Percentiles rank a stretch among this genome's conserved stretches.
These are phyloP conservation scores for Distichodus sexfasciatus DNA, from an alignment of 2,797 vertebrate genomes.

Conservation along the genomic window DNA sequence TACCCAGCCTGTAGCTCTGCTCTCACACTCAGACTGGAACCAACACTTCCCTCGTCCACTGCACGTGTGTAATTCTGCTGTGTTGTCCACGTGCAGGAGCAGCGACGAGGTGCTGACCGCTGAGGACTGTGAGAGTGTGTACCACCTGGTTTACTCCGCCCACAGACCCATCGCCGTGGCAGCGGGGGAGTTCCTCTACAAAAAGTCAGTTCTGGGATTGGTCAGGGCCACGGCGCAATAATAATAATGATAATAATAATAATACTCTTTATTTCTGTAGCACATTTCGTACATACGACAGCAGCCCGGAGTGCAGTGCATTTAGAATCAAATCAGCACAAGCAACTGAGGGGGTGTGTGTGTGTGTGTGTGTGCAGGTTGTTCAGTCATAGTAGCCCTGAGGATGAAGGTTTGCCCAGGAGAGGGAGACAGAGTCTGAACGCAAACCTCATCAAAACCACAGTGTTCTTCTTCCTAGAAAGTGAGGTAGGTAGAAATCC, in stretches of 20 bases:
- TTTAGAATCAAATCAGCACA: too few species aligned
- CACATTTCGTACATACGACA: too few species aligned
- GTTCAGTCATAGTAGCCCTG: slow-evolving; percentile 82
- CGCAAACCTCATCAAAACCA: slow-evolving; percentile 85
- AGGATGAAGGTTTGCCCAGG: slow-evolving; percentile 82
- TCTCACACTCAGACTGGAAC: too few species aligned
- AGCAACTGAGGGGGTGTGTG: too few species aligned
- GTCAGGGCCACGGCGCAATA: not conserved
- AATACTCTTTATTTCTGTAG: too few species aligned
- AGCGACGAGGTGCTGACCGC: slow-evolving; percentile 86
- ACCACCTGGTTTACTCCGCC: slow-evolving; percentile 88
- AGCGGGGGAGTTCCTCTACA: slow-evolving; percentile 86
- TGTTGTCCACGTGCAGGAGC: slow-evolving; percentile 69
- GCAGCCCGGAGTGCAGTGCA: too few species aligned
- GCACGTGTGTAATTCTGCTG: not conserved
- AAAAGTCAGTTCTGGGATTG: slow-evolving; percentile 74
- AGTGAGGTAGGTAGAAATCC: slow-evolving; percentile 83
- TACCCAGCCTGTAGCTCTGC: not conserved
- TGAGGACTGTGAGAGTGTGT: slow-evolving; percentile 89
- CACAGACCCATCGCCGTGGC: slow-evolving; percentile 85
- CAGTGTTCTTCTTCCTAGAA: slow-evolving; percentile 89
- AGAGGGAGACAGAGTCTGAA: slow-evolving; percentile 84
- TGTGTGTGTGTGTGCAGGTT: slow-evolving; percentile 62
- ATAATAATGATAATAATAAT: too few species aligned
- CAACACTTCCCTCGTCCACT: too few species aligned